These are phyloP conservation scores for Brachypteracias leptosomus DNA, from an alignment of 2,113 vertebrate species.

Conservation along the genomic window DNA sequence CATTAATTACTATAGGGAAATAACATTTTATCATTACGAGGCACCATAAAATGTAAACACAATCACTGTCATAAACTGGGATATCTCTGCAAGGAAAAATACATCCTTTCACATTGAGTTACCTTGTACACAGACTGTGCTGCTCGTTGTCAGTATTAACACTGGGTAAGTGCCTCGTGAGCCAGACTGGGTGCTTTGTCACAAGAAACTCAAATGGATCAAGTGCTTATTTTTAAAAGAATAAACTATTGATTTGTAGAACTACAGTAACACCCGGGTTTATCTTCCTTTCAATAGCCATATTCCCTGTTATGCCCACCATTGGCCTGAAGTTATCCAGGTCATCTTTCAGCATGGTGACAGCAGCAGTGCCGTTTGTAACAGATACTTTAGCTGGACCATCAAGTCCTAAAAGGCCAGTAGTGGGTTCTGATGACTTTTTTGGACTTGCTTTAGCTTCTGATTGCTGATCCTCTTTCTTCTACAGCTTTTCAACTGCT, in stretches of 20 bases:
- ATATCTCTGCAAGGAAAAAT: constrained; percentile 71
- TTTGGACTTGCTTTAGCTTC: constrained; percentile 85
- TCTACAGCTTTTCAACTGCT: constrained; percentile 59
- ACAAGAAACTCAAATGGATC: constrained; percentile 42
- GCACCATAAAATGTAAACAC: constrained; percentile 98
- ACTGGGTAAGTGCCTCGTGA: constrained; percentile 28
- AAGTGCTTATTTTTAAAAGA: constrained; percentile 52
- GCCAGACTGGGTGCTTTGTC: constrained; percentile 12
- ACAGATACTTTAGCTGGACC: constrained; percentile 78
- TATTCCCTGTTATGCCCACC: constrained; percentile 85
- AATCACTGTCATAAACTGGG: constrained; percentile 91
- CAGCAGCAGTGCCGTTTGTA: constrained; percentile 70
- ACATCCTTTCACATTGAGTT: constrained; percentile 60
- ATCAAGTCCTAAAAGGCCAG: constrained; percentile 93
- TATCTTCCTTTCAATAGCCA: constrained; percentile 81
- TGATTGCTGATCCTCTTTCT: constrained; percentile 85
- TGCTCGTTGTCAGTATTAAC: constrained; percentile 20
- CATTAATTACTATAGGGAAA: constrained; percentile 76
- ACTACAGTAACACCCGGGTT: constrained; percentile 82
- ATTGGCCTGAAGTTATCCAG: constrained; percentile 97
- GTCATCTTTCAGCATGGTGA: constrained; percentile 81
- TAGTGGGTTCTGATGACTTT: constrained; percentile 81
- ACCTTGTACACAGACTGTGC: constrained; percentile 67
- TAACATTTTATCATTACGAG: constrained; percentile 89
- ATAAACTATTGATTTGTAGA: constrained; percentile 53